phyloP scores from a whole-genome alignment of 2,113 vertebrate species.

The Trogon melanurus region DNA sequence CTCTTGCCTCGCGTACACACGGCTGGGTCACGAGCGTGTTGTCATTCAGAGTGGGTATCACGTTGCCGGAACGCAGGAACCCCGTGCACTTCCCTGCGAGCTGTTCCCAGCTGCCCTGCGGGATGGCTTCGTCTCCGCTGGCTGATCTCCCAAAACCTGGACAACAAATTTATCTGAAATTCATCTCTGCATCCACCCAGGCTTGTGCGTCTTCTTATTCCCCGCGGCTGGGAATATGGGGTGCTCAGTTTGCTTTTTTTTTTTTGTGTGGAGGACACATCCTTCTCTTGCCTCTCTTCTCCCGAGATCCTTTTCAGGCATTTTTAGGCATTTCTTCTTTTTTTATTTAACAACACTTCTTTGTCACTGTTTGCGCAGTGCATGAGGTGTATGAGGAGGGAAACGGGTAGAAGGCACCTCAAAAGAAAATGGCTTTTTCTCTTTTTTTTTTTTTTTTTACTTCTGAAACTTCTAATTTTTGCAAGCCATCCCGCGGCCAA shows the following conservation, averaged over 20 bases:
- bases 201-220: not conserved
- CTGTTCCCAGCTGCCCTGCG: not conserved
- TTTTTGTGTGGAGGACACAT: not conserved
- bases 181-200: not conserved
- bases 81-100: not conserved
- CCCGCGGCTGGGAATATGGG: not conserved
- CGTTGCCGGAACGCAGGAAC: not conserved
- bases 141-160: not conserved
- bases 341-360: not conserved
- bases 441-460: not conserved
- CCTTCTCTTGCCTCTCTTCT: not conserved
- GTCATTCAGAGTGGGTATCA: accelerated
- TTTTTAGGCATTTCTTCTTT: not conserved
- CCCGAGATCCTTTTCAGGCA: not conserved
- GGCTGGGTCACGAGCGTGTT: accelerated
- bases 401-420: not conserved
- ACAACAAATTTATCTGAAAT: not conserved
- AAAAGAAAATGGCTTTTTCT: not conserved
- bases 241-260: not conserved
- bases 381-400: not conserved
- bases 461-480: not conserved
- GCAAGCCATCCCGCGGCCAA: not conserved
- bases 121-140: too few species aligned
- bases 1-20: accelerated
- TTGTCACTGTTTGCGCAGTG: not conserved